These are phyloP conservation scores for Protomyctophum bolini DNA, from an alignment of 2,113 vertebrate species.

Conservation along the genomic window DNA sequence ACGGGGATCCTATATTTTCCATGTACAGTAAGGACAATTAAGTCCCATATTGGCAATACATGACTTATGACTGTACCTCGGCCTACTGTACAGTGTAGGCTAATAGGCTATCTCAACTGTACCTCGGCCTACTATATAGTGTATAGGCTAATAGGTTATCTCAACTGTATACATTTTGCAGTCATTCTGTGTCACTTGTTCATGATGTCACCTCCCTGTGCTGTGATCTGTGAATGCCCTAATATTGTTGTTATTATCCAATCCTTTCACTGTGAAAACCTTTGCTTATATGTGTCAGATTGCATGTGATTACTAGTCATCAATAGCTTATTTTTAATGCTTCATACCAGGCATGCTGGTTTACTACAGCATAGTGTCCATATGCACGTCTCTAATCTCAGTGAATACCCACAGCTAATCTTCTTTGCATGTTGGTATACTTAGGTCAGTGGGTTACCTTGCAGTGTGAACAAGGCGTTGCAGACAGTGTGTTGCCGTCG, in stretches of 20 bases:
- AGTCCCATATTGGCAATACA: no score
- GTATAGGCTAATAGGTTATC: no score
- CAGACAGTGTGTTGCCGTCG: neutral
- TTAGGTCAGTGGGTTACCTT: constrained; percentile 21
- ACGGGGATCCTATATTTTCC: no score
- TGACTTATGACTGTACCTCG: no score
- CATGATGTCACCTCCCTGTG: neutral
- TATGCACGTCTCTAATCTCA: no score
- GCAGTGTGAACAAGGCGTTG: constrained; percentile 3
- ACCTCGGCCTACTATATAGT: no score
- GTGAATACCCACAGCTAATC: constrained; percentile 36
- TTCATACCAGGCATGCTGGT: neutral
- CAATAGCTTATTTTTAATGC: neutral
- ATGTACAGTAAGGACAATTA: no score
- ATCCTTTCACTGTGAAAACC: neutral
- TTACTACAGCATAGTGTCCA: neutral
- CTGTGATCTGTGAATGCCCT: constrained; percentile 60
- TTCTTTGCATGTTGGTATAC: constrained; percentile 53
- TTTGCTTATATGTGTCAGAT: neutral
- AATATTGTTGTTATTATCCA: no score
- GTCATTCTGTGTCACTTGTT: neutral
- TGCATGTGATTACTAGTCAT: neutral
- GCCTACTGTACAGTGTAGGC: no score
- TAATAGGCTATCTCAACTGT: no score
- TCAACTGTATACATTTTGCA: no score